A percentile compares a stretch with the other conserved stretches of the same genome.
Conservation (phyloP, 2,113 vertebrate genomes). For the Sorex araneus region DNA sequence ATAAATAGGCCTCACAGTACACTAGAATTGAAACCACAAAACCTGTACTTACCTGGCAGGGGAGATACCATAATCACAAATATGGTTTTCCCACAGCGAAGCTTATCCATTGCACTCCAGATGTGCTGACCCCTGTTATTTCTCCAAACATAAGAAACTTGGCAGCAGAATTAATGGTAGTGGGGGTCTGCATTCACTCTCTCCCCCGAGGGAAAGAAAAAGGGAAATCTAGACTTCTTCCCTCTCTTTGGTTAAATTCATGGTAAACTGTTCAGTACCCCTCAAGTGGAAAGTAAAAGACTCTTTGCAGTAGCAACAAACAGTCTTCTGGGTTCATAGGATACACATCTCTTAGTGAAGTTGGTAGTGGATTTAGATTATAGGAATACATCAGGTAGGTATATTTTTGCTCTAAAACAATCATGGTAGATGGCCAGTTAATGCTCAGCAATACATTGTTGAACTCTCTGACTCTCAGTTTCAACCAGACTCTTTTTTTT, state of each 20-base stretch:
- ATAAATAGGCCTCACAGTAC: background rate
- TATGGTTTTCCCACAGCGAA: background rate
- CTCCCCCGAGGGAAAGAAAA: no score
- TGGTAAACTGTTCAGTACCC: constrained; percentile 38
- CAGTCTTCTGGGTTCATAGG: background rate
- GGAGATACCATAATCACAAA: no score
- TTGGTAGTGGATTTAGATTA: background rate
- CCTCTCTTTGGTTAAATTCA: no score
- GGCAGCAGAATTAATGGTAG: no score
- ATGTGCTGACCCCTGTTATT: no score
- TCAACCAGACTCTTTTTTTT: constrained; percentile 35
- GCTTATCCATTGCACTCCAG: no score
- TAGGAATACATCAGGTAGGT: background rate
- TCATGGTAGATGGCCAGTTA: constrained; percentile 5
- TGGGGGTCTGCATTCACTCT: no score
- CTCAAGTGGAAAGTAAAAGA: constrained; percentile 7
- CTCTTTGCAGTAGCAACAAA: constrained; percentile 21
- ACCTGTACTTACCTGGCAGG: background rate
- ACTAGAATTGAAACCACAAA: constrained; percentile 44
- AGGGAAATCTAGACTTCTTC: no score
- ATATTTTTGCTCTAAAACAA: constrained; percentile 41
- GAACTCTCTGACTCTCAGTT: background rate
- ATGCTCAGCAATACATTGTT: background rate
- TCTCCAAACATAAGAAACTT: no score
- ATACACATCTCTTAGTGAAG: constrained; percentile 15